Evolutionary conservation across 1,140 invertebrate species (phyloP).

Genomic region (Onthophagus taurus): DNA sequence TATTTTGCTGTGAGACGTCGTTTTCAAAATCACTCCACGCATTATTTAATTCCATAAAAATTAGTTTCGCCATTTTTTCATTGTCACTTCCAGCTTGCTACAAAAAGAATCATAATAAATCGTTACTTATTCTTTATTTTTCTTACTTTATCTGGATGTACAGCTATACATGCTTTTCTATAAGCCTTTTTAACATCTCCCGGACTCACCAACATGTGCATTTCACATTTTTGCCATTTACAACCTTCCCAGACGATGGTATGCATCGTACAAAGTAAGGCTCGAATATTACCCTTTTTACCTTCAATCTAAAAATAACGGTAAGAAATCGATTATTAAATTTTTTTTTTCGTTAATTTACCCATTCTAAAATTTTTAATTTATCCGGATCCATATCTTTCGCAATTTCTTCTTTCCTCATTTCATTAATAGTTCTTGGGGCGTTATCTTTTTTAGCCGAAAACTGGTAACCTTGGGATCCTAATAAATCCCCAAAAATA

Average conservation of each 20-base stretch:
- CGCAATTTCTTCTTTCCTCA: slow-evolving; percentile 79
- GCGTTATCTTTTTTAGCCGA: slow-evolving; percentile 63
- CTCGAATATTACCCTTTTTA: slow-evolving; percentile 93
- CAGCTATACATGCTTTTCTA: slow-evolving; percentile 87
- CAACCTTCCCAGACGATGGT: slow-evolving; percentile 90
- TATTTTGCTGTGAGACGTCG: slow-evolving; percentile 73
- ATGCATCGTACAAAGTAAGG: slow-evolving; percentile 87
- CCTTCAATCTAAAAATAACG: slow-evolving; percentile 67
- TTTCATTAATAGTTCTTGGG: slow-evolving; percentile 84
- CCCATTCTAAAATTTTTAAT: slow-evolving; percentile 71
- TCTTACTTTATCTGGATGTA: slow-evolving; percentile 95
- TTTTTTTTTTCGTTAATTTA: slow-evolving; percentile 26
- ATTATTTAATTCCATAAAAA: slow-evolving; percentile 98
- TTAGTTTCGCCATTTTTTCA: slow-evolving; percentile 88
- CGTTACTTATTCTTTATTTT: no score
- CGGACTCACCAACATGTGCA: slow-evolving; percentile 84
- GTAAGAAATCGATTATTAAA: not conserved
- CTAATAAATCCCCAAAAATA: slow-evolving; percentile 84
- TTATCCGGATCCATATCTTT: slow-evolving; percentile 88
- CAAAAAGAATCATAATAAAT: slow-evolving; percentile 23
- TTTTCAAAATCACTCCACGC: slow-evolving; percentile 98
- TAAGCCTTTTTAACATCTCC: slow-evolving; percentile 95
- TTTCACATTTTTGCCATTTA: slow-evolving; percentile 85
- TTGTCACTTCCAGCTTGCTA: slow-evolving; percentile 83
- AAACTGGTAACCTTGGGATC: slow-evolving; percentile 79